phyloP scores from a whole-genome alignment of 2,113 vertebrate genomes.

The Festucalex cinctus region DNA sequence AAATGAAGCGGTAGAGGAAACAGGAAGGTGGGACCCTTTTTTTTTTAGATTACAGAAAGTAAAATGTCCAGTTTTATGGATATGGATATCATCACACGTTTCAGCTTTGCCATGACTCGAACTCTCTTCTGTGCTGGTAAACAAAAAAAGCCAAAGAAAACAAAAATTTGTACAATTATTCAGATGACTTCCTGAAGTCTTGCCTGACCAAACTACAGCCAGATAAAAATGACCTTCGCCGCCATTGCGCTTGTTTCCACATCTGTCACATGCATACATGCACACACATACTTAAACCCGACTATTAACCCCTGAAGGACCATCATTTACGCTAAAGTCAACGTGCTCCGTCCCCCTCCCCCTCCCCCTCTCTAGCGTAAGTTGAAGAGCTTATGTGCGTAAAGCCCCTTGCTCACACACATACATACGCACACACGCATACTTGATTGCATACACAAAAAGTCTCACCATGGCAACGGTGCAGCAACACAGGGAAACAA shows the following conservation, averaged over 20 bases:
- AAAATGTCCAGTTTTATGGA: background rate
- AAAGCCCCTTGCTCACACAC: slow-evolving; percentile 4
- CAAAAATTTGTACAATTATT: background rate
- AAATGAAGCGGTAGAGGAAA: background rate
- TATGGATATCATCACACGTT: background rate
- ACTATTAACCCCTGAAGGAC: slow-evolving; percentile 19
- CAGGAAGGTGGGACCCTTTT: background rate
- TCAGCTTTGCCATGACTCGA: background rate
- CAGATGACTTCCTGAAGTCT: slow-evolving; percentile 10
- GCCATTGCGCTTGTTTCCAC: slow-evolving; percentile 77
- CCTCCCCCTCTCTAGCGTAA: background rate
- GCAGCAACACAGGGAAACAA: slow-evolving; percentile 89
- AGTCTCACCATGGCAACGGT: slow-evolving; percentile 89
- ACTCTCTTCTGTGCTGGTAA: background rate
- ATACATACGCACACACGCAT: slow-evolving; percentile 2
- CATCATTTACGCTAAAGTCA: slow-evolving; percentile 31
- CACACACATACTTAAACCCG: slow-evolving; percentile 20
- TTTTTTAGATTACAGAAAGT: background rate
- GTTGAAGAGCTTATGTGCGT: slow-evolving; percentile 6
- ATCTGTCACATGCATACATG: slow-evolving; percentile 58
- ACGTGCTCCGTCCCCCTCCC: slow-evolving; percentile 4
- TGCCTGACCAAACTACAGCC: slow-evolving; percentile 40
- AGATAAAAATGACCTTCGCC: slow-evolving; percentile 77
- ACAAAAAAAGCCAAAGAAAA: background rate
- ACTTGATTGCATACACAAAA: slow-evolving; percentile 49